Conservation (phyloP, 2,888 invertebrate species). For the Lobophora halterata region DNA sequence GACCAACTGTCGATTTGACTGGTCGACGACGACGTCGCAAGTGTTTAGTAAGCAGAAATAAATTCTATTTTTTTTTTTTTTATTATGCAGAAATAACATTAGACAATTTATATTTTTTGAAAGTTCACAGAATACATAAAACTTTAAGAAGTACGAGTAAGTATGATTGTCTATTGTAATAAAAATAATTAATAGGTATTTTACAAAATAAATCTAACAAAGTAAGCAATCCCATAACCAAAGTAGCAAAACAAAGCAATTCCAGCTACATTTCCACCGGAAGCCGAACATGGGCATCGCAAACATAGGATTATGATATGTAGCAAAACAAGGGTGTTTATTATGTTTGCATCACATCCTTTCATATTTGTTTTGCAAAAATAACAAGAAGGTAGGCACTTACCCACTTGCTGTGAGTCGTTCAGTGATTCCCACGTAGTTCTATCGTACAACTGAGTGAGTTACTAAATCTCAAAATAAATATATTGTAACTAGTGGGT, state of each 20-base stretch:
- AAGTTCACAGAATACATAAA: too few relatives aligned
- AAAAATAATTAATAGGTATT: background rate
- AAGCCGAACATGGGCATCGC: conserved; percentile 44
- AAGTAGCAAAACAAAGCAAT: conserved; percentile 66
- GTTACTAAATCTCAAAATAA: too few relatives aligned
- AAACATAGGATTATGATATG: conserved; percentile 67
- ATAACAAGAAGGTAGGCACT: conserved; percentile 32
- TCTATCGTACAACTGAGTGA: conserved; percentile 10
- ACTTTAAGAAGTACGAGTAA: too few relatives aligned
- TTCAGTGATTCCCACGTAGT: too few relatives aligned
- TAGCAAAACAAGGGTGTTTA: conserved; percentile 61
- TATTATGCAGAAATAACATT: too few relatives aligned
- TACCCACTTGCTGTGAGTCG: conserved; percentile 5
- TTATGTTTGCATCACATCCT: conserved; percentile 51
- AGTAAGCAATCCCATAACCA: conserved; percentile 2
- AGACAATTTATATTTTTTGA: too few relatives aligned
- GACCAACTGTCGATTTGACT: too few relatives aligned
- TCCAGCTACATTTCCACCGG: conserved; percentile 51
- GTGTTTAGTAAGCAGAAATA: too few relatives aligned
- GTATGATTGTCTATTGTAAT: conserved; percentile 6
- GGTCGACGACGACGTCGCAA: too few relatives aligned
- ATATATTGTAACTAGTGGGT: too few relatives aligned
- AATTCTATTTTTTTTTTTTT: too few relatives aligned
- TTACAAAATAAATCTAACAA: background rate
- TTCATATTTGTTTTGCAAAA: conserved; percentile 44